Evolutionary conservation across 2,113 vertebrate genomes (phyloP), one percentile per base, ranked within the genome.

Genomic region (Physeter macrocephalus): DNA sequence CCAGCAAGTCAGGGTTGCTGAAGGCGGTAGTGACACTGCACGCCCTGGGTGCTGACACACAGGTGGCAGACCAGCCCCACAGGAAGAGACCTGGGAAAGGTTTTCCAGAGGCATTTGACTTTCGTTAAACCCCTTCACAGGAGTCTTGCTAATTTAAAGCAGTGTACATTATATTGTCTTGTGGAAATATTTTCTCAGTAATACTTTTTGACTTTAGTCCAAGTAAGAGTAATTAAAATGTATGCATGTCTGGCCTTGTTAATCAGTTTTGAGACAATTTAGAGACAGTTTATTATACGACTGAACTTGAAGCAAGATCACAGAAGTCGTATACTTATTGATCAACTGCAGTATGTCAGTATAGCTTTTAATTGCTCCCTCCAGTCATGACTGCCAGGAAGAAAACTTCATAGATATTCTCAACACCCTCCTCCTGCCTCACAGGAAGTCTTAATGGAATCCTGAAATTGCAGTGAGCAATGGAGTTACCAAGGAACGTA

Each of bases 131-230:
- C 3, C 8, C 20, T 69, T 75, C 41, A 31, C 25, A 29, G 10
- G 10, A 81, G 39, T 66, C 49, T 74, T 89, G 29, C 43, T 82
- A 36, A 74, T 18, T 91, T 88, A 59, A 84, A 92, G n/a, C 57
- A 34, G 34, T 36, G 59, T 57, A 59, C 2, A 71, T 90, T 59
- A 62, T 71, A 75, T 59, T 85, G 72, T 74, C 59, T 71, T 13
- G n/a, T 46, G 52, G 57, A 89, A 89, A 86, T 88, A 89, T 95
- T 96, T 85, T 82, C 57, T 95, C 14, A 80, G 75, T 87, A 95
- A 72, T 36, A 34, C 18, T 43, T 95, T 90, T 88, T 69, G 36
- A 15, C 67, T 41, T 39, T 25, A 23, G 62, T 81, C 49, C 41
- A 95, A 62, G 20, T 80, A 93, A 94, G 49, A 49, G 25, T 93